Base-by-base conservation (phyloP, 2,888 invertebrate genomes). In the Cybosia mesomella region DNA sequence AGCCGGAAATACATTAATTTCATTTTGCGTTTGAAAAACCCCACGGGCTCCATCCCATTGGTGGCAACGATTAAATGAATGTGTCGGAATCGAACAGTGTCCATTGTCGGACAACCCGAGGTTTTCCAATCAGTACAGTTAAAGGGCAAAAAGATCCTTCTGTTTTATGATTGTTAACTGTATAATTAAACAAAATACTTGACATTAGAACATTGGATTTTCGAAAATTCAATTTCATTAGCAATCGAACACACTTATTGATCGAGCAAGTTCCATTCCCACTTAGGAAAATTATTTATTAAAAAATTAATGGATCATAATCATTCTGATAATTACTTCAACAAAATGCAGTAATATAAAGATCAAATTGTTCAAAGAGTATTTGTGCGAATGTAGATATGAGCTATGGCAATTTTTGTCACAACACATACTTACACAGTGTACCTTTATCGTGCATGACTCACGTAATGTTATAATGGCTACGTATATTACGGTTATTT, bases 401-500 rank as follows among this genome's bases (percentile, higher is more conserved):
- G 18, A 15, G 0, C 24, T 55, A 55, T 22, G 11, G 10, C 22
- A 54, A 18, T 13, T 55, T 55, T 13, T 55, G 21, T 54, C 22
- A 24, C 24, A 55, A 15, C 18, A 58, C 24, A 32, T 24, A 22
- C 22, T 22, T 55, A 55, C 34, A 55, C 15, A 21, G 64, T 39
- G 43, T 39, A 55, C 67, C 65, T 58, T 59, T 63, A n/a, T n/a
- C n/a, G 68, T 79, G n/a, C 70, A 73, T 63, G 67, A 74, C 67
- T 67, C 70, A 78, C 71, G 68, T 71, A 65, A 68, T 64, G 64
- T 68, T 64, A 70, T 66, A 74, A 63, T 67, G 71, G 49, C 68
- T 67, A 8, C 49, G n/a, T 49, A 74, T 62, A 72, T 80, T 73
- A 75, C 68, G 34, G 66, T 76, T 68, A 74, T 72, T 80, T 73